Evolutionary conservation across 2,888 invertebrate genomes (phyloP), one percentile per base, ranked within the genome.

Genomic region (Sipha maydis): DNA sequence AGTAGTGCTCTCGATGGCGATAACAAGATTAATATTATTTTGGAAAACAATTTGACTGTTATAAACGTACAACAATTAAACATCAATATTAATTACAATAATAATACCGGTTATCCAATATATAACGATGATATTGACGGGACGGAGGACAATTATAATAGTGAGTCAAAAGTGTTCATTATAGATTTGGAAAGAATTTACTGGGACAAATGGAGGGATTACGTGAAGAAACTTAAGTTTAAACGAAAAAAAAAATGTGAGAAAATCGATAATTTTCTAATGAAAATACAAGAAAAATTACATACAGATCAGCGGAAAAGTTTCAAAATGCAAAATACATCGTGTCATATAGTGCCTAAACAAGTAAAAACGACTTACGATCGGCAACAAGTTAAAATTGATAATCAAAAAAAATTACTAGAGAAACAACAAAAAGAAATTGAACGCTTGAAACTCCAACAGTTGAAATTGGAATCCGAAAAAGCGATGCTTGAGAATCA

Each of bases 161-260:
- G 34, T 25, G 1, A 11, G 9, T 41, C 41, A 1, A 14, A n/a
- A 21, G 41, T 76, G 21, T 11, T n/a, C 2, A 21, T n/a, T 4
- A 31, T 41, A 14, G n/a, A 82, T 75, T 41, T 82, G 31, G 73
- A 88, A 34, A 75, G 41, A 76, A 76, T 80, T 41, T 88, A 88
- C 61, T 88, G 88, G 88, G 48, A 82, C 19, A 88, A 48, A 34
- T 88, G 88, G 88, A 75, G 88, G n/a, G n/a, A 61, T 48, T 82
- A 48, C 9, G 67, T 48, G 8, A 67, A 19, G 11, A 48, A 31
- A 34, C 82, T 75, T 48, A 76, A 9, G 19, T 67, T 73, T 0
- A 14, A 1, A 8, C 61, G 25, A 61, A 56, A 28, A 1, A 80
- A 56, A n/a, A 84, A 38, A 34, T 34, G 41, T 19, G 48, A 71